A percentile compares a stretch with the other conserved stretches of the same genome.
These are phyloP conservation scores for Lucifuga dentata DNA, from an alignment of 2,113 vertebrate genomes.

Conservation along the genomic window DNA sequence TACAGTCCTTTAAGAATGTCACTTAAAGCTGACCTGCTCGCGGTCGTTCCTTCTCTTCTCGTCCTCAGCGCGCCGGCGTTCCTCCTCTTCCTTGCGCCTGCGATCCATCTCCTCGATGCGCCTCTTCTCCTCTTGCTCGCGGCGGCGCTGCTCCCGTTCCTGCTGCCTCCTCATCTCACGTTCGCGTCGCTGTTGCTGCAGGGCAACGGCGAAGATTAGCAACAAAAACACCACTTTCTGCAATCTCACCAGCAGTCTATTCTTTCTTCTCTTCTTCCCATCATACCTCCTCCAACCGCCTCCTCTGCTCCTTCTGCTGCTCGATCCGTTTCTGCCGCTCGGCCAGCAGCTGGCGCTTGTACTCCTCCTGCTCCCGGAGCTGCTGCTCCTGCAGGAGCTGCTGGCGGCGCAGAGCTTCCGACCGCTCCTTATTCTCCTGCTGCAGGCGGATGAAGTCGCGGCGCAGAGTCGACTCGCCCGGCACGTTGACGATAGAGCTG, in stretches of 20 bases:
- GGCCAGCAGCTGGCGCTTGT: conserved; percentile 95
- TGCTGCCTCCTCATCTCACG: conserved; percentile 97
- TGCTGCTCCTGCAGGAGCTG: conserved; percentile 98
- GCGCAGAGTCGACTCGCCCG: conserved; percentile 96
- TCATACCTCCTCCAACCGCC: conserved; percentile 93
- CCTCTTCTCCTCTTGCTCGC: conserved; percentile 96
- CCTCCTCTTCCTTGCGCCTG: conserved; percentile 96
- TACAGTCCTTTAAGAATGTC: too few species aligned
- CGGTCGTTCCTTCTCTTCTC: conserved; percentile 96
- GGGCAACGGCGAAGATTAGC: neutral
- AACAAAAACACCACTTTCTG: neutral
- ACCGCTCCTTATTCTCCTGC: conserved; percentile 98
- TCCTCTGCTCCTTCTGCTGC: conserved; percentile 97
- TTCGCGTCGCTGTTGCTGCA: conserved; percentile 96
- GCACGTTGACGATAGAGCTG: conserved; percentile 89
- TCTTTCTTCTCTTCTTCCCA: neutral
- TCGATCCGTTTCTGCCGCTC: conserved; percentile 97
- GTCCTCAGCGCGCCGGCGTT: conserved; percentile 93
- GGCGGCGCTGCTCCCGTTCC: conserved; percentile 93
- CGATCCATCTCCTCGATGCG: conserved; percentile 94
- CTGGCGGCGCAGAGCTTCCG: conserved; percentile 93
- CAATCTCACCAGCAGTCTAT: neutral
- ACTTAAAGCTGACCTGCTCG: conserved; percentile 88
- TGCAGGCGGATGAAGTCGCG: conserved; percentile 97
- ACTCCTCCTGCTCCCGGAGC: conserved; percentile 96